phyloP scores from a whole-genome alignment of 2,888 invertebrate genomes.

The Mythimna loreyi region DNA sequence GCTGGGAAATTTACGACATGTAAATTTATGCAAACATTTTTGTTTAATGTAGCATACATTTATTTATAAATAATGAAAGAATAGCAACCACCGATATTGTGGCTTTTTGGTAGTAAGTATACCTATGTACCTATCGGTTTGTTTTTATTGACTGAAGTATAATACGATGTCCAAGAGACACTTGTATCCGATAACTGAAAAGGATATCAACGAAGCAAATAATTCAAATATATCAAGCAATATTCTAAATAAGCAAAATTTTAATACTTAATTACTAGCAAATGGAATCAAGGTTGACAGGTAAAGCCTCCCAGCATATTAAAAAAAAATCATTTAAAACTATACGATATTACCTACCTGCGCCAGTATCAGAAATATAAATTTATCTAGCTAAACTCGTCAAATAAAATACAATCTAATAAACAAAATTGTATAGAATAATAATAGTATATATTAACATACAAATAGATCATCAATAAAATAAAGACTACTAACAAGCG shows the following conservation, averaged over 20 bases:
- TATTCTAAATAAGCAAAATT: slow-evolving; percentile 7
- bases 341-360: neutral
- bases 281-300: neutral
- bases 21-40: neutral
- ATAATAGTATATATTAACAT: slow-evolving; percentile 29
- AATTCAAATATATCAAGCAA: slow-evolving; percentile 14
- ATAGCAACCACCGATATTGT: neutral
- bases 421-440: slow-evolving; percentile 27
- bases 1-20: neutral
- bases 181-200: neutral
- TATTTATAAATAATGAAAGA: neutral
- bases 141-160: neutral
- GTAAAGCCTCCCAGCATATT: neutral
- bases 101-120: neutral
- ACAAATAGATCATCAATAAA: slow-evolving; percentile 45
- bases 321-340: neutral
- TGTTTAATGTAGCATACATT: neutral
- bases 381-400: slow-evolving; percentile 1
- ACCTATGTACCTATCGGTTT: neutral
- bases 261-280: neutral
- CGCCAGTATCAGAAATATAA: neutral
- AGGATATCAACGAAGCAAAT: neutral
- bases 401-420: slow-evolving; percentile 17
- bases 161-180: neutral
- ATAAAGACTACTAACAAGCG: slow-evolving; percentile 37